Percentiles rank a stretch among this genome's conserved stretches.
Evolutionary conservation across 2,113 vertebrate genomes (phyloP).

Genomic region (Prunella himalayana): DNA sequence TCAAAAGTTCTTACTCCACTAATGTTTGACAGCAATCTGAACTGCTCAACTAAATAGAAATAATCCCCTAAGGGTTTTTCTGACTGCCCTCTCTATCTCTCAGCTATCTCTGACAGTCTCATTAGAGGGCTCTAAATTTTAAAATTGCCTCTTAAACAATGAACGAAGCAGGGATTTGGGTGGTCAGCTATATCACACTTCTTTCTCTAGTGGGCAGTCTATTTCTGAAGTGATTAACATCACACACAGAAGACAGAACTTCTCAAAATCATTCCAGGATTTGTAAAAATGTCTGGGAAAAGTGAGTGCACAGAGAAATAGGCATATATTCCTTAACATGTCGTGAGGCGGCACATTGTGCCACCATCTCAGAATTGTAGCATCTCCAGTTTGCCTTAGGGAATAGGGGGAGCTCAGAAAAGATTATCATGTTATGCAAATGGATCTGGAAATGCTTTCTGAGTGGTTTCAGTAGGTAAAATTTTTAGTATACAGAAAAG

Average conservation of each 20-base stretch:
- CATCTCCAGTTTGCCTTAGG: not conserved
- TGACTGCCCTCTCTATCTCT: not conserved
- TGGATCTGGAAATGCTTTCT: not conserved
- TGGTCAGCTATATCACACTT: not conserved
- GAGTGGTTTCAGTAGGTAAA: not conserved
- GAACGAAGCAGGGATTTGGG: not conserved
- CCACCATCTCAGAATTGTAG: not conserved
- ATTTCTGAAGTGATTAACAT: conserved; percentile 7
- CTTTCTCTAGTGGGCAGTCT: not conserved
- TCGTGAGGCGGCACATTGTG: not conserved
- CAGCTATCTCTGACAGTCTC: not conserved
- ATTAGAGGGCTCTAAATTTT: not conserved
- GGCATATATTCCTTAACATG: not conserved
- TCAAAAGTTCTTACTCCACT: not conserved
- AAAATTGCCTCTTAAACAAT: not conserved
- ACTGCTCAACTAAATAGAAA: not conserved
- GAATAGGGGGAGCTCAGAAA: not conserved
- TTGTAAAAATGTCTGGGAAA: not conserved
- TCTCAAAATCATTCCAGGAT: not conserved
- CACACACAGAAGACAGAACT: not conserved
- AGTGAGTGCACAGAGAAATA: not conserved
- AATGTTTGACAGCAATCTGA: conserved; percentile 14
- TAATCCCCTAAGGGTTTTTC: not conserved
- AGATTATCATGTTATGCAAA: not conserved
- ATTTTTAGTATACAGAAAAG: not conserved